Percentiles rank a stretch among this genome's conserved stretches.
Evolutionary conservation across 2,888 invertebrate genomes (phyloP).

Genomic region (Keiferia lycopersicella): DNA sequence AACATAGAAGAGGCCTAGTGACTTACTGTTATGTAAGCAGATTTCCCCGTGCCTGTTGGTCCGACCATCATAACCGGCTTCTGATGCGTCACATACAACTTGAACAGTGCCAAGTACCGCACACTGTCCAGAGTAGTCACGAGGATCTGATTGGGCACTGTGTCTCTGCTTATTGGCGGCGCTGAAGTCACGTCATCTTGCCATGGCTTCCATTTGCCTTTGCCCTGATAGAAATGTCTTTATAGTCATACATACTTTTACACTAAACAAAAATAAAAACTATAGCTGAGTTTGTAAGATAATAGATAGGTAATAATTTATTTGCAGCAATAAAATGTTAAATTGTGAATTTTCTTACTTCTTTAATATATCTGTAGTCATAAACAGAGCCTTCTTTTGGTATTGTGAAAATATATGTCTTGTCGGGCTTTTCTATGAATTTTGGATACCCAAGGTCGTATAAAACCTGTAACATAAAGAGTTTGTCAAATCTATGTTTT

Average conservation of each 20-base stretch:
- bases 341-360: conserved; percentile 73
- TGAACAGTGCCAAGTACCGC: conserved; percentile 90
- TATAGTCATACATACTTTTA: too few relatives aligned
- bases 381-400: conserved; percentile 92
- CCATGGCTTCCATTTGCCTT: conserved; percentile 97
- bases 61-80: conserved; percentile 94
- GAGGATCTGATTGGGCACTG: conserved; percentile 96
- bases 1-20: too few relatives aligned
- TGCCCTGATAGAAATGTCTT: conserved; percentile 80
- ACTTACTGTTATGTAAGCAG: conserved; percentile 87
- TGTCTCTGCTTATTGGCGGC: conserved; percentile 91
- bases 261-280: too few relatives aligned
- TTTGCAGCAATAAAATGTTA: too few relatives aligned
- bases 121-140: conserved; percentile 96
- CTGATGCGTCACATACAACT: conserved; percentile 88
- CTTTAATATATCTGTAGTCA: conserved; percentile 95
- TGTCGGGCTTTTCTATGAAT: conserved; percentile 82
- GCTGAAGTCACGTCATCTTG: conserved; percentile 89
- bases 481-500: neutral
- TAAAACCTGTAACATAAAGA: neutral
- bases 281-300: too few relatives aligned
- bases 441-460: conserved; percentile 78
- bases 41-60: conserved; percentile 97
- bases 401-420: conserved; percentile 91
- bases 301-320: too few relatives aligned